Percentiles rank a stretch among this genome's conserved stretches.
phyloP scores from a whole-genome alignment of 1,140 invertebrate species.

The Eumaeus atala region DNA sequence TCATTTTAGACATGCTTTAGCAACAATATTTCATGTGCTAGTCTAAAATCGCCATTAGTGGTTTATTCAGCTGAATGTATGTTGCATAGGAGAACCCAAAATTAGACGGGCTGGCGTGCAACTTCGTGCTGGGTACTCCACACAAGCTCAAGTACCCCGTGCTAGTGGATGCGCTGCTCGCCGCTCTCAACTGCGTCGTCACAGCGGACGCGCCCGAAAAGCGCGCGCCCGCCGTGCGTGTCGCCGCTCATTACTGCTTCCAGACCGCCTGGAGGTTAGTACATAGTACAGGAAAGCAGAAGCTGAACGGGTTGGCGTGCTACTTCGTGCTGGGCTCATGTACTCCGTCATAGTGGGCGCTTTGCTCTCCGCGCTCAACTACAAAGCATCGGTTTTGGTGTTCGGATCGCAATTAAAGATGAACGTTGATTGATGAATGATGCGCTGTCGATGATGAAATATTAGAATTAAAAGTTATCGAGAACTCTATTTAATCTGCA shows the following conservation, averaged over 20 bases:
- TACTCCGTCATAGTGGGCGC: conserved; percentile 92
- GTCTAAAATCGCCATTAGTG: no score
- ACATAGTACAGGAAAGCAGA: conserved; percentile 76
- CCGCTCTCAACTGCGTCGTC: conserved; percentile 84
- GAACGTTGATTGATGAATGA: no score
- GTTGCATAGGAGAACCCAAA: conserved; percentile 76
- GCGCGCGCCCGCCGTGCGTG: conserved; percentile 79
- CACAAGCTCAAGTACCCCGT: conserved; percentile 93
- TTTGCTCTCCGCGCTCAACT: conserved; percentile 84
- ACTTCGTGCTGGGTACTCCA: conserved; percentile 91
- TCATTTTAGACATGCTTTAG: no score
- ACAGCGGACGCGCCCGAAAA: conserved; percentile 78
- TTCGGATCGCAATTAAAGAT: no score
- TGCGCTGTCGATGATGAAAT: no score
- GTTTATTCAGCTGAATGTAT: background rate
- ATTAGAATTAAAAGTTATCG: no score
- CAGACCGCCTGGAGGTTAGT: conserved; percentile 86
- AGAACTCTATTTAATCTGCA: conserved; percentile 14
- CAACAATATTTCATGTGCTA: no score
- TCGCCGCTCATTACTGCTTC: conserved; percentile 94
- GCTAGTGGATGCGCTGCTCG: conserved; percentile 88
- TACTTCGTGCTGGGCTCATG: conserved; percentile 94
- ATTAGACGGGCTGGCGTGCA: conserved; percentile 94
- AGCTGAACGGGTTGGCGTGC: conserved; percentile 94
- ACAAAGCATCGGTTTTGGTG: no score